Conservation (phyloP, 2,797 vertebrate species). For the Siniperca undulata region DNA sequence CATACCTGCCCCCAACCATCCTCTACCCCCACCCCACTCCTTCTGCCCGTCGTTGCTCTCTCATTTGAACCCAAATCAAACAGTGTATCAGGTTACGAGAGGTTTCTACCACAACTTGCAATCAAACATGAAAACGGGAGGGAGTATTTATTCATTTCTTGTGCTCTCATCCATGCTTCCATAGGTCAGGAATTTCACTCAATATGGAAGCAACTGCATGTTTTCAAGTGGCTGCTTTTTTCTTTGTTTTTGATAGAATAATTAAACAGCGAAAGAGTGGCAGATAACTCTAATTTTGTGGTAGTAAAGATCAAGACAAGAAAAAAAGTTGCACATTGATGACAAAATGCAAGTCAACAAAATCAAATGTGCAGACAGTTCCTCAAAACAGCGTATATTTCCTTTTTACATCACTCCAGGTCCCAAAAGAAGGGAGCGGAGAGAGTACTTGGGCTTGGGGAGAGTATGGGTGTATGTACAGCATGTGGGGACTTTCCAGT, state of each 20-base stretch:
- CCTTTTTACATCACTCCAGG: constrained; percentile 18
- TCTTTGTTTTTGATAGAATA: not conserved
- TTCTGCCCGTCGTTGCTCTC: constrained; percentile 53
- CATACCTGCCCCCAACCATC: constrained; percentile 78
- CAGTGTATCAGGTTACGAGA: constrained; percentile 75
- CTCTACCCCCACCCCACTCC: constrained; percentile 60
- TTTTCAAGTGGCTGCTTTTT: constrained; percentile 28
- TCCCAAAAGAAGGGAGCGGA: constrained; percentile 29
- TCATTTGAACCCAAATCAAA: constrained; percentile 80
- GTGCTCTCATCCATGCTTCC: constrained; percentile 44
- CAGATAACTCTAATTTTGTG: constrained; percentile 4
- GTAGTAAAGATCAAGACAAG: not conserved
- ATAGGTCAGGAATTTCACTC: constrained; percentile 38
- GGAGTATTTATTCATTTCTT: constrained; percentile 57
- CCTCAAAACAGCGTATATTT: constrained; percentile 41
- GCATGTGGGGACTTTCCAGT: constrained; percentile 71
- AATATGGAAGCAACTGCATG: constrained; percentile 3
- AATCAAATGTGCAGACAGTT: constrained; percentile 43
- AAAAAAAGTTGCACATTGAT: constrained; percentile 12
- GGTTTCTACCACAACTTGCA: constrained; percentile 68
- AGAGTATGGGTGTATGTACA: constrained; percentile 47
- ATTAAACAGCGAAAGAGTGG: constrained; percentile 1
- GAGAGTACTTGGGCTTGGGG: constrained; percentile 21
- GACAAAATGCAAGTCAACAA: constrained; percentile 45
- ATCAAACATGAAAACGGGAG: constrained; percentile 68